Conservation (phyloP, 2,888 invertebrate species). For the Tridacna gigas region DNA sequence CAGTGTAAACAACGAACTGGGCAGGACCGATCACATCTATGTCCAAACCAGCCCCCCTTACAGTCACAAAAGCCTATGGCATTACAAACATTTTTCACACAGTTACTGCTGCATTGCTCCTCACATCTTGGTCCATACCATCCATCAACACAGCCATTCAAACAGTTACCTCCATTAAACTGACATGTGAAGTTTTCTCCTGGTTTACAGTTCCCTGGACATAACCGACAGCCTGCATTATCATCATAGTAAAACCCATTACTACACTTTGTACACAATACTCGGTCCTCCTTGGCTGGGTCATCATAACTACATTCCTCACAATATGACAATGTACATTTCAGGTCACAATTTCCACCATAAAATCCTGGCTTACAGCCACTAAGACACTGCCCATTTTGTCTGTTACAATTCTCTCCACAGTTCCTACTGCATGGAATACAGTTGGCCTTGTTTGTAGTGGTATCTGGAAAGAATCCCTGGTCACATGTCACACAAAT, state of each 20-base stretch:
- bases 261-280: slow-evolving; percentile 50
- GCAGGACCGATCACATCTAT: slow-evolving; percentile 56
- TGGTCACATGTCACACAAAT: slow-evolving; percentile 32
- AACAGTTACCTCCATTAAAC: slow-evolving; percentile 56
- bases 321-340: slow-evolving; percentile 57
- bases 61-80: slow-evolving; percentile 59
- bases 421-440: slow-evolving; percentile 46
- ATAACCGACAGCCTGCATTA: slow-evolving; percentile 23
- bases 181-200: slow-evolving; percentile 39
- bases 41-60: slow-evolving; percentile 59
- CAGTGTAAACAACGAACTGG: slow-evolving; percentile 54
- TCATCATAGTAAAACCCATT: slow-evolving; percentile 48
- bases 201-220: slow-evolving; percentile 29
- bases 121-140: slow-evolving; percentile 63
- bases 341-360: slow-evolving; percentile 55
- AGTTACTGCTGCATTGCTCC: slow-evolving; percentile 55
- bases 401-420: slow-evolving; percentile 40
- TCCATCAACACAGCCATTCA: slow-evolving; percentile 57
- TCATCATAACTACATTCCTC: slow-evolving; percentile 42
- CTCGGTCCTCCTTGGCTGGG: not conserved
- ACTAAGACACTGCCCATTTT: slow-evolving; percentile 51
- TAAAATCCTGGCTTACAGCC: slow-evolving; percentile 65
- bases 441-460: slow-evolving; percentile 22
- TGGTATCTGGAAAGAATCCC: slow-evolving; percentile 38
- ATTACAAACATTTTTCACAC: slow-evolving; percentile 47